Percentiles rank a stretch among this genome's conserved stretches.
These are phyloP conservation scores for Caenorhabditis japonica DNA, from an alignment of 2,888 invertebrate species.

Conservation along the genomic window DNA sequence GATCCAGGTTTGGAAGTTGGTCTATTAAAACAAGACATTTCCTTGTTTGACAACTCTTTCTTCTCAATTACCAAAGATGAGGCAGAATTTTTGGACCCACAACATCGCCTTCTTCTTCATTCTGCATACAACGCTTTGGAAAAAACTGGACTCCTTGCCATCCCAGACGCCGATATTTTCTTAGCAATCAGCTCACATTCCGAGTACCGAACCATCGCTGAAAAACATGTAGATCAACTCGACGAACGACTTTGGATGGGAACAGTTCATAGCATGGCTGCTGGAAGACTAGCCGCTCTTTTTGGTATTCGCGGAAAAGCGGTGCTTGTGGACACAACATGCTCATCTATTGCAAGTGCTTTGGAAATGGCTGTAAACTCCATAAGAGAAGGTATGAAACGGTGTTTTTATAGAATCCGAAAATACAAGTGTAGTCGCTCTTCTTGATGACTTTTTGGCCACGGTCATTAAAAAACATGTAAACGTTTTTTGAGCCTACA, in stretches of 20 bases:
- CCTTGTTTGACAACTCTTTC: slow-evolving; percentile 59
- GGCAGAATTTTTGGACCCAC: slow-evolving; percentile 73
- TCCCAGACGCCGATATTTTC: slow-evolving; percentile 51
- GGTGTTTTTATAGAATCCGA: background rate
- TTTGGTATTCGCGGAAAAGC: slow-evolving; percentile 60
- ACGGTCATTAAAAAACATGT: too few relatives aligned
- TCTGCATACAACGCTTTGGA: slow-evolving; percentile 88
- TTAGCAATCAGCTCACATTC: slow-evolving; percentile 56
- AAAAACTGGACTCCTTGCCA: slow-evolving; percentile 50
- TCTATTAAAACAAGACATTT: slow-evolving; percentile 51
- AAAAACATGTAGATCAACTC: slow-evolving; percentile 43
- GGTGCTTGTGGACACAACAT: slow-evolving; percentile 62
- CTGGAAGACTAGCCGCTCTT: slow-evolving; percentile 55
- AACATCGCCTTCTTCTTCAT: slow-evolving; percentile 80
- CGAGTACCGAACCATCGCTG: slow-evolving; percentile 54
- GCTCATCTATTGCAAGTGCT: slow-evolving; percentile 63
- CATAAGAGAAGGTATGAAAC: slow-evolving; percentile 45
- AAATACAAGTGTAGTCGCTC: background rate
- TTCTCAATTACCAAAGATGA: slow-evolving; percentile 64
- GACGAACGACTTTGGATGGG: slow-evolving; percentile 61
- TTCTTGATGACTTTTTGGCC: too few relatives aligned
- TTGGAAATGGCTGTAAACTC: slow-evolving; percentile 57
- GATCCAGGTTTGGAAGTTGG: slow-evolving; percentile 47
- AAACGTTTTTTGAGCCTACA: too few relatives aligned
- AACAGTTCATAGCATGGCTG: slow-evolving; percentile 57